Percentiles rank a stretch among this genome's conserved stretches.
These are phyloP conservation scores for Cyanocitta stelleri DNA, from an alignment of 2,113 vertebrate species.

Conservation along the genomic window DNA sequence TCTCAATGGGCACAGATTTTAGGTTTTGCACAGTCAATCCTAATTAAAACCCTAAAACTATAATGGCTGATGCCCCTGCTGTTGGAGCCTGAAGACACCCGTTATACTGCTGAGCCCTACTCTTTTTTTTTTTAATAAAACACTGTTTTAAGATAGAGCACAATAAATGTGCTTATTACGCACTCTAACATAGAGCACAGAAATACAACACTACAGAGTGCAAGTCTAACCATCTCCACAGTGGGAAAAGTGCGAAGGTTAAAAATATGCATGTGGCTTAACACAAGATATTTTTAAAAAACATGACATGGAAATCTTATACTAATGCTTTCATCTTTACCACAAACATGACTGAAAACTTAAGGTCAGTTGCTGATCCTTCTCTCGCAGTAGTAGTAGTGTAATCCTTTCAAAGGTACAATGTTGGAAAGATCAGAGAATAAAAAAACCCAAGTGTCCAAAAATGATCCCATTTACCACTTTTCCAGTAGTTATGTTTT, in stretches of 20 bases:
- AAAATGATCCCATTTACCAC: constrained; percentile 37
- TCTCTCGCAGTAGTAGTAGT: not conserved
- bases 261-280: not conserved
- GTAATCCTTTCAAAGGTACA: constrained; percentile 23
- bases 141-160: constrained; percentile 77
- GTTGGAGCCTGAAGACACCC: constrained; percentile 20
- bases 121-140: constrained; percentile 60
- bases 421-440: constrained; percentile 39
- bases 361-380: constrained; percentile 30
- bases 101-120: constrained; percentile 8
- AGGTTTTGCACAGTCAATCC: not conserved
- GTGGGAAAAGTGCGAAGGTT: constrained; percentile 52
- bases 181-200: constrained; percentile 99
- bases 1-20: not conserved
- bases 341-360: constrained; percentile 1
- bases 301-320: not conserved
- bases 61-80: not conserved
- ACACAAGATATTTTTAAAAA: constrained; percentile 53
- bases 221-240: constrained; percentile 63
- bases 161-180: constrained; percentile 83
- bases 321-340: not conserved
- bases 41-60: not conserved
- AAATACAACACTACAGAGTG: constrained; percentile 73
- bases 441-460: not conserved
- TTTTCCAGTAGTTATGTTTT: constrained; percentile 34